Percentiles rank a stretch among this genome's conserved stretches.
These are phyloP conservation scores for Dicaeum eximium DNA, from an alignment of 2,113 vertebrate genomes.

Conservation along the genomic window DNA sequence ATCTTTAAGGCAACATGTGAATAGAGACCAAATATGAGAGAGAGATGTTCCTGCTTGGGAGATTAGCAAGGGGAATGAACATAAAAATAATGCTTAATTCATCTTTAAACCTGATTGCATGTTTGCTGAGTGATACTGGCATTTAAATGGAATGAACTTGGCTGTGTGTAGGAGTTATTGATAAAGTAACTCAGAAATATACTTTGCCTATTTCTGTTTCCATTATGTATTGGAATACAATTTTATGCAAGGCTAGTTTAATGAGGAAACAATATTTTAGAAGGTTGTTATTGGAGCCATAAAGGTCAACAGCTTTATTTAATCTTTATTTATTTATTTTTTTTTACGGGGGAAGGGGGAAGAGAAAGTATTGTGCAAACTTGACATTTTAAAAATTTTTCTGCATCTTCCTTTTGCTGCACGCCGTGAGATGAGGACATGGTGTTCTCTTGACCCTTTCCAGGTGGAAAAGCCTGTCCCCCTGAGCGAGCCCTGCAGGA, in stretches of 20 bases:
- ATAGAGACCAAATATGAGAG: background rate
- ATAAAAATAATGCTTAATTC: conserved; percentile 54
- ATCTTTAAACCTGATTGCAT: conserved; percentile 35
- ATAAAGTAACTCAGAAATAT: conserved; percentile 28
- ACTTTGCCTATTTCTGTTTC: conserved; percentile 24
- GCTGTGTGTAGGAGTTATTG: conserved; percentile 31
- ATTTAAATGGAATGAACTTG: conserved; percentile 43
- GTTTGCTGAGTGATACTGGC: conserved; percentile 18
- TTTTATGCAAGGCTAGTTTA: conserved; percentile 62
- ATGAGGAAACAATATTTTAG: conserved; percentile 56
- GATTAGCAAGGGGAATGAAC: conserved; percentile 16
- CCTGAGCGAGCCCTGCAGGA: conserved; percentile 81
- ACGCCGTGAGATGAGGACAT: background rate
- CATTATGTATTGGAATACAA: conserved; percentile 31
- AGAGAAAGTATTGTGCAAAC: background rate
- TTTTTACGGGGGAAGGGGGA: accelerated
- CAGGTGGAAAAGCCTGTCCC: conserved; percentile 87
- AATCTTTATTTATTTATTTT: conserved; percentile 26
- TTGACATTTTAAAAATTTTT: background rate
- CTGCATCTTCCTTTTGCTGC: background rate
- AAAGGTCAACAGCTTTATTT: conserved; percentile 50
- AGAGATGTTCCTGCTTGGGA: background rate
- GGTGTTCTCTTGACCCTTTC: background rate
- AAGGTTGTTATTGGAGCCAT: conserved; percentile 19
- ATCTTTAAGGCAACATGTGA: background rate